phyloP scores from a whole-genome alignment of 2,797 vertebrate species.

The Ibycter americanus region DNA sequence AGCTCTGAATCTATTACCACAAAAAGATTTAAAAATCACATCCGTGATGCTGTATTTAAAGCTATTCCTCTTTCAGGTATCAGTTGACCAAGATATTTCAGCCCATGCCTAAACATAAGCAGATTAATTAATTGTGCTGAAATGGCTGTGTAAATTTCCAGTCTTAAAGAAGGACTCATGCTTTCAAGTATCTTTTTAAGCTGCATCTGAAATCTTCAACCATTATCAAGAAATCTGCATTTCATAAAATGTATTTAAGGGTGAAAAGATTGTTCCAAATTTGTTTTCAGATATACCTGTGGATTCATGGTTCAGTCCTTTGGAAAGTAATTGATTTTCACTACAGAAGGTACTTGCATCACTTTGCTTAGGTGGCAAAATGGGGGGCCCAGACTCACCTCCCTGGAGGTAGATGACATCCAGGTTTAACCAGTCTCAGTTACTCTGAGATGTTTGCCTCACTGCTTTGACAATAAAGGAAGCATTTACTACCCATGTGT shows the following conservation, averaged over 20 bases:
- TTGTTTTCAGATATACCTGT: background rate
- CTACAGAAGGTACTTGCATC: background rate
- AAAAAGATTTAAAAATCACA: background rate
- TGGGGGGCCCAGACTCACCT: background rate
- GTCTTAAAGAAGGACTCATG: background rate
- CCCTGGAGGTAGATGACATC: background rate
- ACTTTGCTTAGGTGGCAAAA: background rate
- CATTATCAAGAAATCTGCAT: background rate
- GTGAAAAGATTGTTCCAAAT: background rate
- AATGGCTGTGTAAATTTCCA: background rate
- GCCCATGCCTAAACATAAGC: background rate
- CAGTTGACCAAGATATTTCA: background rate
- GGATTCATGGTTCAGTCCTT: background rate
- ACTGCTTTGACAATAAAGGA: background rate
- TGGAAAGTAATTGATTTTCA: background rate
- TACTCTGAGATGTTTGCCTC: background rate
- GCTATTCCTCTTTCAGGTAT: background rate
- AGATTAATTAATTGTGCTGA: background rate
- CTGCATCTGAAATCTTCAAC: background rate
- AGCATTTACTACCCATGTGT: background rate
- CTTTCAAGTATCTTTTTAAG: background rate
- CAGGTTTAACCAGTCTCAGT: background rate
- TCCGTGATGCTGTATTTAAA: background rate
- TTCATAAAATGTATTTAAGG: background rate
- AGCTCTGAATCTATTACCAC: background rate